Evolutionary conservation across 2,113 vertebrate species (phyloP).

Genomic region (Capricornis sumatraensis): DNA sequence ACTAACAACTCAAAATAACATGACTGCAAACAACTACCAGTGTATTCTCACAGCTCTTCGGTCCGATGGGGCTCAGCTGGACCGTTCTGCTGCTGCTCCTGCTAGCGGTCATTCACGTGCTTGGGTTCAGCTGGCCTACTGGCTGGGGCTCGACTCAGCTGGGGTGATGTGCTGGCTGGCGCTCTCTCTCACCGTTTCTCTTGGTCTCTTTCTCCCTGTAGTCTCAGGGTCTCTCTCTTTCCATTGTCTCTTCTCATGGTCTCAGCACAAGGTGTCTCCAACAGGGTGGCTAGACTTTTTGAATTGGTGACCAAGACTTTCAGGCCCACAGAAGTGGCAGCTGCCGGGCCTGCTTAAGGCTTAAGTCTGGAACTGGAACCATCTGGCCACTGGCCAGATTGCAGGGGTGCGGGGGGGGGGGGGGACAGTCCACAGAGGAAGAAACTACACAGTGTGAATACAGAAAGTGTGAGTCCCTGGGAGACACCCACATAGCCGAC

Average conservation of each 20-base stretch:
- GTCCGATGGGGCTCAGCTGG: neutral
- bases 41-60: neutral
- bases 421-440: neutral
- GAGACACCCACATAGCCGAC: neutral
- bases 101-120: fast-evolving
- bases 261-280: neutral
- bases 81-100: neutral
- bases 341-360: neutral
- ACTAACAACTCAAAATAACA: neutral
- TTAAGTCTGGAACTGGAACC: neutral
- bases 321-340: neutral
- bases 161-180: neutral
- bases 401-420: neutral
- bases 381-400: neutral
- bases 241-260: neutral
- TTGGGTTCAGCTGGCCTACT: neutral
- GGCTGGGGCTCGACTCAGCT: no score
- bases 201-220: neutral
- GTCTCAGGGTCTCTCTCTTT: neutral
- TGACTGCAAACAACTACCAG: neutral
- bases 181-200: neutral
- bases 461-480: neutral
- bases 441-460: no score
- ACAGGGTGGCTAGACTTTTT: neutral
- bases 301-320: neutral